Conservation (phyloP, 2,113 vertebrate species). For the Amblyopsis rosae region DNA sequence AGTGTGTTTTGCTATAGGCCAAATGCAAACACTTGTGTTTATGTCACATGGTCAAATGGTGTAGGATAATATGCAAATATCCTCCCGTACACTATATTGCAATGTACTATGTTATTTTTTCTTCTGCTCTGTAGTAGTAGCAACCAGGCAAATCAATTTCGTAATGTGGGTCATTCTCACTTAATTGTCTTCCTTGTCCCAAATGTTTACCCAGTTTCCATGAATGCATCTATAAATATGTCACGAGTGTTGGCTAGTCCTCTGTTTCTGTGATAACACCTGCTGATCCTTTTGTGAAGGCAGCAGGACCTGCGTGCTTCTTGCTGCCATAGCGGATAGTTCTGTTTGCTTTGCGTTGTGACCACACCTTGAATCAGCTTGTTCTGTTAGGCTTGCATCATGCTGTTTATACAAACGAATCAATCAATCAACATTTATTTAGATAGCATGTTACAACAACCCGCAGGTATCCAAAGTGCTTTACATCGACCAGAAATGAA, state of each 20-base stretch:
- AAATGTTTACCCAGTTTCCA: constrained; percentile 5
- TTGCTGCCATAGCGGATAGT: constrained; percentile 36
- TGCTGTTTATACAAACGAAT: not conserved
- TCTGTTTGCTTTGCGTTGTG: constrained; percentile 39
- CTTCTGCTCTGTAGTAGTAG: not conserved
- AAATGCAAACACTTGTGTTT: constrained; percentile 47
- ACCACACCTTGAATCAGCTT: constrained; percentile 44
- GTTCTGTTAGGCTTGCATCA: not conserved
- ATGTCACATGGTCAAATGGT: no score
- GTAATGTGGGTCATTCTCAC: not conserved
- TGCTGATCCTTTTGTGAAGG: not conserved
- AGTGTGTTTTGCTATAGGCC: constrained; percentile 12
- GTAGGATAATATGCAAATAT: no score
- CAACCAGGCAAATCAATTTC: not conserved
- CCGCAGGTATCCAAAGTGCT: no score
- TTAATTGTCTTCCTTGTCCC: not conserved
- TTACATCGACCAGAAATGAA: no score
- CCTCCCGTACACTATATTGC: no score
- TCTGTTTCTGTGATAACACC: constrained; percentile 9
- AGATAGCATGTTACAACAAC: no score
- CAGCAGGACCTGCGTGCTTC: constrained; percentile 1
- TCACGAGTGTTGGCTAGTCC: not conserved
- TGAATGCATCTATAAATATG: not conserved
- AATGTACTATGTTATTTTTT: no score
- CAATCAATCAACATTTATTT: no score